Conservation (phyloP, 2,797 vertebrate species). For the Cygnus olor region DNA sequence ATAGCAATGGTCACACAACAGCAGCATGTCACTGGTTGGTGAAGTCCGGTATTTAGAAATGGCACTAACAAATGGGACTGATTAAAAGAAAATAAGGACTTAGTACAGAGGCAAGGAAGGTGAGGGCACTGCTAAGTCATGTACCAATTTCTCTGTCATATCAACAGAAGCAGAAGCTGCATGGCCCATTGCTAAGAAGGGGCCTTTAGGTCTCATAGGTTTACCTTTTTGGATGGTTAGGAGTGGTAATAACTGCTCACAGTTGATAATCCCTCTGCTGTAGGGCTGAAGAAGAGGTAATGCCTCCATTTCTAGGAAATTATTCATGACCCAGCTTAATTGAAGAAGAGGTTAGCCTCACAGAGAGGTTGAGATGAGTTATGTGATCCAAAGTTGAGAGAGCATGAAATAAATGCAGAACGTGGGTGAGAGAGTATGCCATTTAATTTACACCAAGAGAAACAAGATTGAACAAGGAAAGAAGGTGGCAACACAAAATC, state of each 20-base stretch:
- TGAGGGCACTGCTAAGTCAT: neutral
- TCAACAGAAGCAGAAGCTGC: neutral
- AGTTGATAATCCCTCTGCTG: neutral
- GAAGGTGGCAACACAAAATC: neutral
- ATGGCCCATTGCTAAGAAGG: neutral
- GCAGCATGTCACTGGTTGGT: neutral
- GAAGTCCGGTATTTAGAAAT: neutral
- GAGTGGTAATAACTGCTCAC: neutral
- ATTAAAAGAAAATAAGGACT: neutral
- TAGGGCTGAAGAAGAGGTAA: slow-evolving; percentile 48
- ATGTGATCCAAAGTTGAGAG: slow-evolving; percentile 47
- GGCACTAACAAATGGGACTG: neutral
- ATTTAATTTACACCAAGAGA: slow-evolving; percentile 46
- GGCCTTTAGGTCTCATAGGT: neutral
- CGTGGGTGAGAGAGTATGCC: slow-evolving; percentile 29
- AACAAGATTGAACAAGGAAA: slow-evolving; percentile 17
- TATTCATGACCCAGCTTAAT: slow-evolving; percentile 48
- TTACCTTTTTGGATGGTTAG: neutral
- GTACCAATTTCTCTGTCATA: neutral
- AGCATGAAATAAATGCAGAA: slow-evolving; percentile 68
- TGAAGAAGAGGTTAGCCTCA: slow-evolving; percentile 34
- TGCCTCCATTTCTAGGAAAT: slow-evolving; percentile 55
- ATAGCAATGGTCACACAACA: neutral
- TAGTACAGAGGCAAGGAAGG: neutral
- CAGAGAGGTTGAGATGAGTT: slow-evolving; percentile 28